These are phyloP conservation scores for Eristalis pertinax DNA, from an alignment of 2,888 invertebrate genomes.

Conservation along the genomic window DNA sequence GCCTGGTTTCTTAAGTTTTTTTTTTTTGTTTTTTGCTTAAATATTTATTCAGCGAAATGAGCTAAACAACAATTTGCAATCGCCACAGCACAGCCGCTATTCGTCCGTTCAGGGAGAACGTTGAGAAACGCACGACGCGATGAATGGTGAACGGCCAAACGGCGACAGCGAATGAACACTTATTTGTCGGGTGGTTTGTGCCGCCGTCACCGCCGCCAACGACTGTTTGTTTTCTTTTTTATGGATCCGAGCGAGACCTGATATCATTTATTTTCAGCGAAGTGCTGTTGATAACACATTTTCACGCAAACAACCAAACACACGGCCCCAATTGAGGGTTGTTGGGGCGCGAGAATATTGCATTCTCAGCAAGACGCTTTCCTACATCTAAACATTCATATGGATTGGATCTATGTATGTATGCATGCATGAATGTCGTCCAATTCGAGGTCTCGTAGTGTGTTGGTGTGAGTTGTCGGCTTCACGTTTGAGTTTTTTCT, in stretches of 20 bases:
- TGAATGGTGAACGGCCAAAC: not conserved
- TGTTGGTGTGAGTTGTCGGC: not conserved
- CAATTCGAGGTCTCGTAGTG: not conserved
- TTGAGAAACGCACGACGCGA: slow-evolving; percentile 23
- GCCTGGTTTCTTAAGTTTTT: not conserved
- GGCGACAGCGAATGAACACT: slow-evolving; percentile 7
- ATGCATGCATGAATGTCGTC: too few species aligned
- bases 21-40: slow-evolving; percentile 3
- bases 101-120: not conserved
- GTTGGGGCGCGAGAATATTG: slow-evolving; percentile 18
- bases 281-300: slow-evolving; percentile 43
- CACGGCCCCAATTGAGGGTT: slow-evolving; percentile 35
- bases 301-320: slow-evolving; percentile 34
- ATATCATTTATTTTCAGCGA: slow-evolving; percentile 57
- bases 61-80: slow-evolving; percentile 54
- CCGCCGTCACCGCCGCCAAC: not conserved
- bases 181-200: slow-evolving; percentile 1
- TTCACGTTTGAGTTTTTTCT: not conserved
- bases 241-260: slow-evolving; percentile 16
- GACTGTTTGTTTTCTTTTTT: slow-evolving; percentile 37
- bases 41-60: slow-evolving; percentile 46
- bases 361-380: slow-evolving; percentile 24
- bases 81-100: not conserved
- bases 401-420: too few species aligned
- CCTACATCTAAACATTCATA: too few species aligned